phyloP scores from a whole-genome alignment of 2,797 vertebrate genomes.

The Takifugu ocellatus region DNA sequence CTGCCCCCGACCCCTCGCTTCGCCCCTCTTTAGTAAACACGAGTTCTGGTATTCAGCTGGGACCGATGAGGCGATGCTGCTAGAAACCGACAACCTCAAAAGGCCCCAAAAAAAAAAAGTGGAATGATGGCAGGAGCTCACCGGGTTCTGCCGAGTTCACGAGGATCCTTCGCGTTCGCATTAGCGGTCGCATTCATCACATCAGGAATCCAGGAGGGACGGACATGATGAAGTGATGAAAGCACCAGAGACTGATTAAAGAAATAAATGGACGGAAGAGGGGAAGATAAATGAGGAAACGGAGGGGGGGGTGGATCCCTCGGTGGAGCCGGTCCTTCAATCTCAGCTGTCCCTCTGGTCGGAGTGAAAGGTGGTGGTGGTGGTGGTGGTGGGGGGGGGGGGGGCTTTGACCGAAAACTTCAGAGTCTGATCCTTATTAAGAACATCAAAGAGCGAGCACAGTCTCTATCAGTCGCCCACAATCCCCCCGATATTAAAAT shows the following conservation, averaged over 20 bases:
- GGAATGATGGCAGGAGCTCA: too few relatives aligned
- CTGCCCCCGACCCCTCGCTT: slow-evolving; percentile 45
- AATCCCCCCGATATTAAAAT: slow-evolving; percentile 66
- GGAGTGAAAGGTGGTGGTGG: slow-evolving; percentile 12
- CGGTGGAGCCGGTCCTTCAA: slow-evolving; percentile 38
- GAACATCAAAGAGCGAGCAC: slow-evolving; percentile 69
- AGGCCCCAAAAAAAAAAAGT: slow-evolving; percentile 43
- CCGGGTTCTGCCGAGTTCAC: too few relatives aligned
- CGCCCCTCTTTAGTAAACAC: slow-evolving; percentile 44
- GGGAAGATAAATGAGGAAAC: slow-evolving; percentile 20
- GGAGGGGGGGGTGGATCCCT: slow-evolving; percentile 6
- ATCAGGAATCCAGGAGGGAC: neutral
- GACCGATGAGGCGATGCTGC: slow-evolving; percentile 3
- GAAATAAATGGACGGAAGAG: slow-evolving; percentile 5
- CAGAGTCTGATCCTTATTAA: slow-evolving; percentile 71
- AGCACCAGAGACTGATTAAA: slow-evolving; percentile 35
- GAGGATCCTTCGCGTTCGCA: too few relatives aligned
- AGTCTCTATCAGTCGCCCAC: slow-evolving; percentile 67
- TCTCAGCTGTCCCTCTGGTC: slow-evolving; percentile 42
- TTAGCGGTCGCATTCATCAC: too few relatives aligned
- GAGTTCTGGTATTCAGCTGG: slow-evolving; percentile 41
- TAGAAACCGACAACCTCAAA: slow-evolving; percentile 21
- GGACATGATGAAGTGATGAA: slow-evolving; percentile 53
- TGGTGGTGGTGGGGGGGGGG: too few relatives aligned
- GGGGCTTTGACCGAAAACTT: slow-evolving; percentile 43